phyloP scores from a whole-genome alignment of 2,113 vertebrate species.

The Solea senegalensis region DNA sequence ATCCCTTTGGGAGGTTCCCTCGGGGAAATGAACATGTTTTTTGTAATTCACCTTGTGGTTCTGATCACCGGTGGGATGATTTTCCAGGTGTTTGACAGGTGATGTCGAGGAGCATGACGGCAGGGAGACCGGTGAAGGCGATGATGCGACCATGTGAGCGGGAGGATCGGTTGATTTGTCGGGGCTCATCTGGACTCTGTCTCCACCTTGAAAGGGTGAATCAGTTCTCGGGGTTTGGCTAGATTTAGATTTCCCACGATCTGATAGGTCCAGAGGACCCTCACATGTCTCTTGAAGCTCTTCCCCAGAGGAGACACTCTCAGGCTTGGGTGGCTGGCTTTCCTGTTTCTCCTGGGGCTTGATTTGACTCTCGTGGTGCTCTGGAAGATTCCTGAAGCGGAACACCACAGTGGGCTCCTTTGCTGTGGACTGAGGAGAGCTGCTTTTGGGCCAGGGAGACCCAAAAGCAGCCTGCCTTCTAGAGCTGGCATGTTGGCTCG shows the following conservation, averaged over 20 bases:
- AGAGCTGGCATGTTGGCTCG: slow-evolving; percentile 30
- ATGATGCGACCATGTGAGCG: background rate
- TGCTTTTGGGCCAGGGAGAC: slow-evolving; percentile 41
- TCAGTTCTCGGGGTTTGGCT: slow-evolving; percentile 13
- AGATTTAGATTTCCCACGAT: slow-evolving; percentile 62
- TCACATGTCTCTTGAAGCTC: slow-evolving; percentile 51
- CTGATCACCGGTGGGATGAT: slow-evolving; percentile 31
- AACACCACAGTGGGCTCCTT: slow-evolving; percentile 62
- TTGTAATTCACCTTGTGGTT: slow-evolving; percentile 63
- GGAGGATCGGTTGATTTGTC: slow-evolving; percentile 19
- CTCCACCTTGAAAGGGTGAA: slow-evolving; percentile 10
- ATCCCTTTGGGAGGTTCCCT: no score
- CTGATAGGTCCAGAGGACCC: slow-evolving; percentile 80
- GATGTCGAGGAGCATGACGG: slow-evolving; percentile 35
- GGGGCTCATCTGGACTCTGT: slow-evolving; percentile 22
- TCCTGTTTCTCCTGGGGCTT: slow-evolving; percentile 53
- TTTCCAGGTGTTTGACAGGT: slow-evolving; percentile 46
- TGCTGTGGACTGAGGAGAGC: background rate
- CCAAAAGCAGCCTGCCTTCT: slow-evolving; percentile 14
- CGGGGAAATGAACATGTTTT: no score
- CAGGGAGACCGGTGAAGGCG: slow-evolving; percentile 14
- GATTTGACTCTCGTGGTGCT: slow-evolving; percentile 28
- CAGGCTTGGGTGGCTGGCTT: background rate
- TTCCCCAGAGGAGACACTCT: slow-evolving; percentile 54
- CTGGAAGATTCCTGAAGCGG: slow-evolving; percentile 40